Evolutionary conservation across 2,797 vertebrate species (phyloP).

Genomic region (Huso huso): DNA sequence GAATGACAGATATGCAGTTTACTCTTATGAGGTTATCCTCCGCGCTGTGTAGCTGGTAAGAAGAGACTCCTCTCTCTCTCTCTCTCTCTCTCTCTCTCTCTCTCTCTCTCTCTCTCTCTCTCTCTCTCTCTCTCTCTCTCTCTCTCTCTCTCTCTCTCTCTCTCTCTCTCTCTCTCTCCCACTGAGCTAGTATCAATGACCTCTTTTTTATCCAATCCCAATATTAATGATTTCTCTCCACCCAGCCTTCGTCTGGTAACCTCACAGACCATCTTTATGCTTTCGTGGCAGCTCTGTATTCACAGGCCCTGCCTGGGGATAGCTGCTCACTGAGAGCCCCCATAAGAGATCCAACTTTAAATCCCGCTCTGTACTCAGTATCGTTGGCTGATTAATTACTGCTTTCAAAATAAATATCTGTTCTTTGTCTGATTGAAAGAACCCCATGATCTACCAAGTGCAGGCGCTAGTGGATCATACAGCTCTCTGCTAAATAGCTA

Average conservation of each 20-base stretch:
- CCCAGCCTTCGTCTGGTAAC: slow-evolving; percentile 31
- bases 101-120: slow-evolving; percentile 32
- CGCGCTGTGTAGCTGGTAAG: no score
- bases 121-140: slow-evolving; percentile 26
- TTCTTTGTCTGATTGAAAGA: no score
- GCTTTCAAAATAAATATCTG: no score
- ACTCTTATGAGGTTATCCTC: no score
- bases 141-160: slow-evolving; percentile 24
- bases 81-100: slow-evolving; percentile 24
- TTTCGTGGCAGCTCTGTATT: slow-evolving; percentile 55
- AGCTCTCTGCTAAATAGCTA: no score
- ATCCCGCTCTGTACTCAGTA: no score
- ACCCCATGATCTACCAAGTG: no score
- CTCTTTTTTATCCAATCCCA: slow-evolving; percentile 51
- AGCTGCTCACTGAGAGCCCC: slow-evolving; percentile 32
- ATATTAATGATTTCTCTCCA: slow-evolving; percentile 12
- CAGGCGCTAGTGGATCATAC: no score
- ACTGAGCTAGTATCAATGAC: slow-evolving; percentile 53
- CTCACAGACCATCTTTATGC: slow-evolving; percentile 67
- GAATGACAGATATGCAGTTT: no score
- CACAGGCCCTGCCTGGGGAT: slow-evolving; percentile 45
- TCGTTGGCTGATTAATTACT: no score
- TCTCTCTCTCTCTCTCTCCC: slow-evolving; percentile 26
- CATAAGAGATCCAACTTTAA: no score
- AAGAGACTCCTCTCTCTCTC: slow-evolving; percentile 26